Evolutionary conservation across 2,888 invertebrate genomes (phyloP).

Genomic region (Aspidiotus destructor): DNA sequence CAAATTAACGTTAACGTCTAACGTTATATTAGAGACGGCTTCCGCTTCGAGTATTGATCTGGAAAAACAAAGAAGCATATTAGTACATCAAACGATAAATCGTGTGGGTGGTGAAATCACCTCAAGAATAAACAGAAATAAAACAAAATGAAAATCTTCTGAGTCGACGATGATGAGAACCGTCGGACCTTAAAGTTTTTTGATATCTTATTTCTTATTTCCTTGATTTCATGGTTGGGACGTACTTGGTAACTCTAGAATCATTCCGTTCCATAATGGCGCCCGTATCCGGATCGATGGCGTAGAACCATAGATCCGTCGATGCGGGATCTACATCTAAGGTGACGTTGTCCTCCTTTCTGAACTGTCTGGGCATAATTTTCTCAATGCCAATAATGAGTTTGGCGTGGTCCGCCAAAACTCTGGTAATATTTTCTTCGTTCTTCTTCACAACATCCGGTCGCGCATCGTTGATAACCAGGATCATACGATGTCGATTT

Average conservation of each 20-base stretch:
- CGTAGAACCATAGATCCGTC: constrained; percentile 80
- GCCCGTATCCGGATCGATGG: constrained; percentile 68
- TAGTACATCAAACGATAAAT: neutral
- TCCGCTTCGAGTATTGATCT: constrained; percentile 49
- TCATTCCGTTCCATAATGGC: constrained; percentile 63
- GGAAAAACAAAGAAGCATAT: neutral
- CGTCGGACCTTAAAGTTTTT: no score
- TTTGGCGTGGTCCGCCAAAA: constrained; percentile 62
- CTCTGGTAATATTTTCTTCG: constrained; percentile 49
- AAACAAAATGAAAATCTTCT: no score
- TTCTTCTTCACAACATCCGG: constrained; percentile 57
- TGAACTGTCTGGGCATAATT: constrained; percentile 63
- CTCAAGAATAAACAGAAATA: no score
- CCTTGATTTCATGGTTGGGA: neutral
- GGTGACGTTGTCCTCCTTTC: constrained; percentile 61
- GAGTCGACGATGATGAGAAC: no score
- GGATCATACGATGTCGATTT: constrained; percentile 63
- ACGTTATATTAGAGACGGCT: constrained; percentile 56
- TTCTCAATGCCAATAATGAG: constrained; percentile 72
- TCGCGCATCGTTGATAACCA: constrained; percentile 64
- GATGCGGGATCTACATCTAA: constrained; percentile 59
- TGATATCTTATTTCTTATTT: no score
- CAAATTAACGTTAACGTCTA: constrained; percentile 57
- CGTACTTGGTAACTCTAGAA: constrained; percentile 56
- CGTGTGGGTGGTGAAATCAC: no score